Conservation (phyloP, 2,888 invertebrate species). For the Pimpla rufipes region DNA sequence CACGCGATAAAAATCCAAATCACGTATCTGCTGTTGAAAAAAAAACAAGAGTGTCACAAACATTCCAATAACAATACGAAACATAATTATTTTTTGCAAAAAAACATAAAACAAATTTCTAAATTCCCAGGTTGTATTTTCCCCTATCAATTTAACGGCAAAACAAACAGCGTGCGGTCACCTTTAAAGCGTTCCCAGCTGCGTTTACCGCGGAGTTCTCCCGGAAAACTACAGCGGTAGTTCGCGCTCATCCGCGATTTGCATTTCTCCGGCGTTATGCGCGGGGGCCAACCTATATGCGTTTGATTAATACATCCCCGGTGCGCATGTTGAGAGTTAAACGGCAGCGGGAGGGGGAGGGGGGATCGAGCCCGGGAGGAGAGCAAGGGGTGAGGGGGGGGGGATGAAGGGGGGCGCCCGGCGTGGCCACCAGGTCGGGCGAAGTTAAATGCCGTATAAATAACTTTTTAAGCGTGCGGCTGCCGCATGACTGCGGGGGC, state of each 20-base stretch:
- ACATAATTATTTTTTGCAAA: too few species aligned
- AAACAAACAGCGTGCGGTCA: background rate
- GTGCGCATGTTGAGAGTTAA: slow-evolving; percentile 48
- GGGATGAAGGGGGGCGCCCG: background rate
- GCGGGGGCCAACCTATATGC: slow-evolving; percentile 19
- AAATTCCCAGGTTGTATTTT: too few species aligned
- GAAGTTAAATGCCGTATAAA: slow-evolving; percentile 65
- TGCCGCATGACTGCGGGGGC: slow-evolving; percentile 6
- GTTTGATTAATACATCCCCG: slow-evolving; percentile 61
- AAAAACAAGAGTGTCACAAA: too few species aligned
- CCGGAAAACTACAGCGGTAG: slow-evolving; percentile 39
- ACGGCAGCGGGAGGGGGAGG: background rate
- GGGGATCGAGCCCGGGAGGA: background rate
- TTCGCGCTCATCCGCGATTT: slow-evolving; percentile 46
- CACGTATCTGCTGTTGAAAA: too few species aligned
- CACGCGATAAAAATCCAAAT: too few species aligned
- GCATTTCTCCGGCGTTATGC: slow-evolving; percentile 46
- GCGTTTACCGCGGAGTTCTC: slow-evolving; percentile 10
- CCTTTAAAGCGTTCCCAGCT: background rate
- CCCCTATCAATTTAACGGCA: too few species aligned
- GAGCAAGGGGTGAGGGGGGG: slow-evolving; percentile 14
- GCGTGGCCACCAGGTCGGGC: slow-evolving; percentile 32
- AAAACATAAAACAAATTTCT: too few species aligned
- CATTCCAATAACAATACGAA: too few species aligned
- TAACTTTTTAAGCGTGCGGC: slow-evolving; percentile 63